A percentile compares a stretch with the other conserved stretches of the same genome.
These are phyloP conservation scores for Laothoe populi DNA, from an alignment of 2,888 invertebrate genomes.

Conservation along the genomic window DNA sequence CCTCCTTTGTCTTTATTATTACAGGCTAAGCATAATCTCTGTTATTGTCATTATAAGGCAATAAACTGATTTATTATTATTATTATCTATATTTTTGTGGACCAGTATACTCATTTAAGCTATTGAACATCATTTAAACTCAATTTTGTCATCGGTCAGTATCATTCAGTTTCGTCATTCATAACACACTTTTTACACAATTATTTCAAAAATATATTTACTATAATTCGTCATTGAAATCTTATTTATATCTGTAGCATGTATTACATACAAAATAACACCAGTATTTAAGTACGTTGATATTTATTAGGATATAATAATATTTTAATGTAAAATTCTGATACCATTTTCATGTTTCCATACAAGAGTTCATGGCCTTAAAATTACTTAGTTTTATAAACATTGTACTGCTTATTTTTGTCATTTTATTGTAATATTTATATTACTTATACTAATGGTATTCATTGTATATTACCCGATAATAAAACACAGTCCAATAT, in stretches of 20 bases:
- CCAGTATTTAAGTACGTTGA: constrained; percentile 7
- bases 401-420: background rate
- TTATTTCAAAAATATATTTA: background rate
- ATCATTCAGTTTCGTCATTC: constrained; percentile 17
- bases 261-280: constrained; percentile 32
- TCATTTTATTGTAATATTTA: too few relatives aligned
- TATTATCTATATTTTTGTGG: background rate
- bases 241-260: constrained; percentile 35
- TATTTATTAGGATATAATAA: constrained; percentile 12
- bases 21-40: too few relatives aligned
- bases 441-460: too few relatives aligned
- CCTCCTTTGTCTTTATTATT: too few relatives aligned
- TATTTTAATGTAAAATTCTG: constrained; percentile 11
- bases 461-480: too few relatives aligned
- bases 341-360: constrained; percentile 3
- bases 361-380: background rate
- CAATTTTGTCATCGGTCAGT: background rate
- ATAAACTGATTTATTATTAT: too few relatives aligned
- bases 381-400: background rate
- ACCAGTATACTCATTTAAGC: background rate
- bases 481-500: background rate
- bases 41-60: too few relatives aligned
- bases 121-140: constrained; percentile 13
- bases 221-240: background rate
- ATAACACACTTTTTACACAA: constrained; percentile 16